These are phyloP conservation scores for Agrochola lota DNA, from an alignment of 2,888 invertebrate genomes.

Conservation along the genomic window DNA sequence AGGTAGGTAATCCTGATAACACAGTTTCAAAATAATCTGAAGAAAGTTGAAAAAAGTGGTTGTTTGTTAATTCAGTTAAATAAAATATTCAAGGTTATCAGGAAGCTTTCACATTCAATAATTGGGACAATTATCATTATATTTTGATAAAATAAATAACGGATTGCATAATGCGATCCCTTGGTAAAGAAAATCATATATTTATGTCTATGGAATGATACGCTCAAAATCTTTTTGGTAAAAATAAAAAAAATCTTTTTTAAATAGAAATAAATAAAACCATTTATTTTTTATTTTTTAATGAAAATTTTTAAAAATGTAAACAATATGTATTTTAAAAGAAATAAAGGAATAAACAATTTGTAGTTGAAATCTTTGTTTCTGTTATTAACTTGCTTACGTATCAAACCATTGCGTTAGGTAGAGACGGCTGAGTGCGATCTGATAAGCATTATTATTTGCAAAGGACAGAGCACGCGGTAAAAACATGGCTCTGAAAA, in stretches of 20 bases:
- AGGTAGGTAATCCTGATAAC: background rate
- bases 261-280: too few relatives aligned
- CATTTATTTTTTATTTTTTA: too few relatives aligned
- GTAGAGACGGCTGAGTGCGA: background rate
- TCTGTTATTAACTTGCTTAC: background rate
- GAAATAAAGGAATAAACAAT: background rate
- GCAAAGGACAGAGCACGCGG: background rate
- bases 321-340: background rate
- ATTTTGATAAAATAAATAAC: background rate
- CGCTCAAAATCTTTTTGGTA: too few relatives aligned
- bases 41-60: background rate
- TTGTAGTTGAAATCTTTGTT: too few relatives aligned
- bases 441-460: constrained; percentile 8
- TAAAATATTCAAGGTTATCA: background rate
- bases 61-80: background rate
- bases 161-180: background rate
- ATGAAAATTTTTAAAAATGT: too few relatives aligned
- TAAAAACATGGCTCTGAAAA: background rate
- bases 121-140: background rate
- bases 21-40: background rate
- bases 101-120: background rate
- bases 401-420: background rate
- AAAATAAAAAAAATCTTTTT: background rate
- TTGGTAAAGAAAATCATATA: too few relatives aligned
- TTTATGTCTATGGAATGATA: too few relatives aligned